Evolutionary conservation across 1,140 invertebrate species (phyloP).

Genomic region (Musca vetustissima): DNA sequence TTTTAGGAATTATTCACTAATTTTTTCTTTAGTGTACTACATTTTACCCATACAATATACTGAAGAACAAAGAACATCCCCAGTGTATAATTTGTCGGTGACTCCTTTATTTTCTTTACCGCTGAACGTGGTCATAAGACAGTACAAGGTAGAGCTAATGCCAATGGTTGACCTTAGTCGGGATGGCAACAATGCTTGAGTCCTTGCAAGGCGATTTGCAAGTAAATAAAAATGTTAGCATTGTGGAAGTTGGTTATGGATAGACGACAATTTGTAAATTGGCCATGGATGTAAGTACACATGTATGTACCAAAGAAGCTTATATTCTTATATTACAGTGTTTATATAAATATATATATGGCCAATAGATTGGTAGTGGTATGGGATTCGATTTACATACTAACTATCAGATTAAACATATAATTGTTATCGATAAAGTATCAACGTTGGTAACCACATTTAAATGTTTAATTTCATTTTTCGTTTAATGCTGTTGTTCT

Average conservation of each 20-base stretch:
- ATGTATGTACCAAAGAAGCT: neutral
- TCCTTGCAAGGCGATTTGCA: conserved; percentile 15
- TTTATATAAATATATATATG: too few relatives aligned
- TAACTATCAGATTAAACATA: conserved; percentile 1
- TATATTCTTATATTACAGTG: too few relatives aligned
- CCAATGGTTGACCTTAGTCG: neutral
- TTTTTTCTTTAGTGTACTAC: too few relatives aligned
- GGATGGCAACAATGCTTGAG: neutral
- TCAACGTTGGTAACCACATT: neutral
- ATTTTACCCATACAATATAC: too few relatives aligned
- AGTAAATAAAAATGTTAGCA: conserved; percentile 20
- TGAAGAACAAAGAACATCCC: neutral
- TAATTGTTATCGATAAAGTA: conserved; percentile 14
- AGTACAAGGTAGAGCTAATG: neutral
- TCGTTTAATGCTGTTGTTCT: too few relatives aligned
- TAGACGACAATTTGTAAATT: conserved; percentile 7
- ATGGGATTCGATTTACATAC: neutral
- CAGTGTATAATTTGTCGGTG: conserved; percentile 13
- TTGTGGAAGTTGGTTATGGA: neutral
- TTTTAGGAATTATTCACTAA: too few relatives aligned
- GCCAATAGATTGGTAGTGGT: neutral
- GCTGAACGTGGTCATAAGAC: neutral
- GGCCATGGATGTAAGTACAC: neutral
- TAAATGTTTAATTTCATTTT: too few relatives aligned
- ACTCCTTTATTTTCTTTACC: conserved; percentile 1